A percentile compares a stretch with the other conserved stretches of the same genome.
phyloP scores from a whole-genome alignment of 1,140 invertebrate genomes.

The Daktulosphaira vitifoliae region DNA sequence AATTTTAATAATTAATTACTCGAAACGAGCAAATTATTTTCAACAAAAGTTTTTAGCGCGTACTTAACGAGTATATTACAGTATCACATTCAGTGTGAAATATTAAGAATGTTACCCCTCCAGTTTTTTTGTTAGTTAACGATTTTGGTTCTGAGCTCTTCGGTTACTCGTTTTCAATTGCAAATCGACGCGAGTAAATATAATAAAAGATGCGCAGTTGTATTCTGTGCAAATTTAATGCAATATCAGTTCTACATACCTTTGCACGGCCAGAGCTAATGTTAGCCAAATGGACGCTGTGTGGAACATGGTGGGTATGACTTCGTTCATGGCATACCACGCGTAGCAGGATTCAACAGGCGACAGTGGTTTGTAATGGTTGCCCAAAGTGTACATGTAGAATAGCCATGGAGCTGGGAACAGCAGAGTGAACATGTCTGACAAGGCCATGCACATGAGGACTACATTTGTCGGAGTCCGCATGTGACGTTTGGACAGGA shows the following conservation, averaged over 20 bases:
- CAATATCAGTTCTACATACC: constrained; percentile 41
- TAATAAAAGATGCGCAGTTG: too few species aligned
- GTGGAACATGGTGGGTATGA: constrained; percentile 80
- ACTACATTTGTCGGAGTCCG: constrained; percentile 59
- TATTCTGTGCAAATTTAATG: too few species aligned
- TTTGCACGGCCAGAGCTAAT: constrained; percentile 72
- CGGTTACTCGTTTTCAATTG: too few species aligned
- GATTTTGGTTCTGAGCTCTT: too few species aligned
- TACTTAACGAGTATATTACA: too few species aligned
- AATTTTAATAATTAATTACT: too few species aligned
- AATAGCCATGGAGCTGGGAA: constrained; percentile 78
- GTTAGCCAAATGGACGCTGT: constrained; percentile 88
- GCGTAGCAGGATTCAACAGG: constrained; percentile 66
- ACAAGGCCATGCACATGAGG: constrained; percentile 76
- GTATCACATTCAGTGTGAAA: too few species aligned
- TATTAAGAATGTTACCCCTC: too few species aligned
- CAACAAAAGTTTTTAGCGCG: too few species aligned
- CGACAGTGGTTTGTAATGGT: constrained; percentile 66
- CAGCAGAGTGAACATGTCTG: constrained; percentile 83
- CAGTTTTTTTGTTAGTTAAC: too few species aligned
- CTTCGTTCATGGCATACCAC: constrained; percentile 70
- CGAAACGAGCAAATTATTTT: too few species aligned
- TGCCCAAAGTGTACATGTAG: constrained; percentile 83
- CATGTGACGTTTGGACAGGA: constrained; percentile 62
- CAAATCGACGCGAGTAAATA: too few species aligned